phyloP scores from a whole-genome alignment of 2,113 vertebrate genomes.

The Ceuthmochares aereus region DNA sequence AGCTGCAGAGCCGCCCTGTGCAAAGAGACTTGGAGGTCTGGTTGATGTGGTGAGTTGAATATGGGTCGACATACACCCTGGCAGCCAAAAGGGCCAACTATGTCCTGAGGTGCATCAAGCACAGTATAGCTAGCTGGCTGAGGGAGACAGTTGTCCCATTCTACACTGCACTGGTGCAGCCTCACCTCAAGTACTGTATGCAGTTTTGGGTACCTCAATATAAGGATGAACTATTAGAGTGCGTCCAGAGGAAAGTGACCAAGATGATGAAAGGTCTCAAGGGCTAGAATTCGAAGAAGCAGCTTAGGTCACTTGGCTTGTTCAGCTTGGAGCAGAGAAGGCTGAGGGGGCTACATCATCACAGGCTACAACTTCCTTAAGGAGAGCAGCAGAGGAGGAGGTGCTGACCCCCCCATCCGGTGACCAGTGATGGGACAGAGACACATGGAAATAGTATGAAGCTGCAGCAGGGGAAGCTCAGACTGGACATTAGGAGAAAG shows the following conservation, averaged over 20 bases:
- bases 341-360: no score
- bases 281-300: no score
- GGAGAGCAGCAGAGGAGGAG: no score
- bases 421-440: no score
- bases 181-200: neutral
- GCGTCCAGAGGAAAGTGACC: neutral
- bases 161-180: neutral
- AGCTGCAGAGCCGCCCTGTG: neutral
- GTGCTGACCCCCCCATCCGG: no score
- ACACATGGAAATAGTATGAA: no score
- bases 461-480: no score
- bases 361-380: no score
- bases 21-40: neutral
- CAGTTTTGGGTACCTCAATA: neutral
- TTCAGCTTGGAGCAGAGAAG: no score
- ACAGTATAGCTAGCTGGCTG: neutral
- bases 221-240: neutral
- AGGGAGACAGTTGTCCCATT: neutral
- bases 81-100: neutral
- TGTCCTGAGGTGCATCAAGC: neutral
- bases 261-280: neutral
- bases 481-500: no score
- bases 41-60: neutral
- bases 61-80: neutral
- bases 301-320: no score